Evolutionary conservation across 1,140 invertebrate genomes (phyloP).

Genomic region (Leptopilina boulardi): DNA sequence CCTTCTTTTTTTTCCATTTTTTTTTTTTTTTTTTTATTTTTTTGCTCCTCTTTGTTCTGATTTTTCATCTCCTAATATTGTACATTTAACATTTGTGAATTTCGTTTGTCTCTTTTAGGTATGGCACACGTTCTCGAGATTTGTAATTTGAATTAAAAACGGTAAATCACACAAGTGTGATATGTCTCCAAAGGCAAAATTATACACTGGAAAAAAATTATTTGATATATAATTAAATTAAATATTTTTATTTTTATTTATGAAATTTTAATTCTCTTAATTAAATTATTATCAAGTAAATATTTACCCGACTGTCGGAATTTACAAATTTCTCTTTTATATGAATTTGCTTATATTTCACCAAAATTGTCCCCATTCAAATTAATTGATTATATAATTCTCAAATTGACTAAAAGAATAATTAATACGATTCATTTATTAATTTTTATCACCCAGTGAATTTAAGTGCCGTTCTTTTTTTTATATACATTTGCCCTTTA

Average conservation of each 20-base stretch:
- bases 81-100: constrained; percentile 3
- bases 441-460: not conserved
- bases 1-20: no score
- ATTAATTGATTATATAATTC: not conserved
- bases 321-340: no score
- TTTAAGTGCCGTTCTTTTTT: not conserved
- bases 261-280: no score
- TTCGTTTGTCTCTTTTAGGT: not conserved
- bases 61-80: constrained; percentile 20
- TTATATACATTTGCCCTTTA: not conserved
- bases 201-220: not conserved
- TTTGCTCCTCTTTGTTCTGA: not conserved
- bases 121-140: not conserved
- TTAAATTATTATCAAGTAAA: no score
- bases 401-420: no score
- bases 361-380: no score
- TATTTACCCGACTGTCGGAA: no score
- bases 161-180: not conserved
- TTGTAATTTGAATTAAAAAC: constrained; percentile 10
- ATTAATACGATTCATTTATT: not conserved
- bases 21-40: not conserved
- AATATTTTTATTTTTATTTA: not conserved
- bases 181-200: not conserved
- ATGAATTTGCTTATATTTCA: no score
- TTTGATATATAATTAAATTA: not conserved